A percentile compares a stretch with the other conserved stretches of the same genome.
These are phyloP conservation scores for Atta texana DNA, from an alignment of 1,140 invertebrate genomes.

Conservation along the genomic window DNA sequence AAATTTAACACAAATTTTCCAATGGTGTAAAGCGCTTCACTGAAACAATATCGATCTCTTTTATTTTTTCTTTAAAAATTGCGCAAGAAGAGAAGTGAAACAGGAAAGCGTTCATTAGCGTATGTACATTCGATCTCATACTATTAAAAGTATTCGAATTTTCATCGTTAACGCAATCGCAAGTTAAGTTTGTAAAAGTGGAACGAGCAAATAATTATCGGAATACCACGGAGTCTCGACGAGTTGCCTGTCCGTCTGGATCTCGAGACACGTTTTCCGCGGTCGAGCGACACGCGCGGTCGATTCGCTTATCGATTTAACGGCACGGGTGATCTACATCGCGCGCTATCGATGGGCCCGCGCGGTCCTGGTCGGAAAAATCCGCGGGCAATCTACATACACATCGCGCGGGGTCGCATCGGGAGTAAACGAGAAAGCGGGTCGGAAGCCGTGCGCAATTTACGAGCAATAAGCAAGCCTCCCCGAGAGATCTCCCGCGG, in stretches of 20 bases:
- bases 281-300: constrained; percentile 40
- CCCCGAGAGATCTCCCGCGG: constrained; percentile 69
- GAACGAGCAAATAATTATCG: constrained; percentile 44
- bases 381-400: constrained; percentile 71
- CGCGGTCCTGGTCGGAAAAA: constrained; percentile 47
- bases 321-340: constrained; percentile 63
- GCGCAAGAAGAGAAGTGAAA: not conserved
- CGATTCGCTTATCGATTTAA: constrained; percentile 55
- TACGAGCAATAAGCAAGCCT: constrained; percentile 80
- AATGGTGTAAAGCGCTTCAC: not conserved
- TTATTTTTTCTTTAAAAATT: not conserved
- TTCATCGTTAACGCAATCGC: not conserved
- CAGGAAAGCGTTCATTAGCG: constrained; percentile 1
- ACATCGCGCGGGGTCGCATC: constrained; percentile 70
- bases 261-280: constrained; percentile 23
- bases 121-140: not conserved
- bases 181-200: constrained; percentile 35
- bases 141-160: constrained; percentile 4
- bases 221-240: constrained; percentile 36
- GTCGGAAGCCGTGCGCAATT: constrained; percentile 79
- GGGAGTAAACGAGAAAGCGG: constrained; percentile 78
- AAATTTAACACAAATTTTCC: no score
- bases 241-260: not conserved
- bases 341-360: constrained; percentile 14
- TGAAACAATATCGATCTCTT: not conserved